A percentile compares a stretch with the other conserved stretches of the same genome.
These are phyloP conservation scores for Lithobates pipiens DNA, from an alignment of 2,797 vertebrate genomes.

Conservation along the genomic window DNA sequence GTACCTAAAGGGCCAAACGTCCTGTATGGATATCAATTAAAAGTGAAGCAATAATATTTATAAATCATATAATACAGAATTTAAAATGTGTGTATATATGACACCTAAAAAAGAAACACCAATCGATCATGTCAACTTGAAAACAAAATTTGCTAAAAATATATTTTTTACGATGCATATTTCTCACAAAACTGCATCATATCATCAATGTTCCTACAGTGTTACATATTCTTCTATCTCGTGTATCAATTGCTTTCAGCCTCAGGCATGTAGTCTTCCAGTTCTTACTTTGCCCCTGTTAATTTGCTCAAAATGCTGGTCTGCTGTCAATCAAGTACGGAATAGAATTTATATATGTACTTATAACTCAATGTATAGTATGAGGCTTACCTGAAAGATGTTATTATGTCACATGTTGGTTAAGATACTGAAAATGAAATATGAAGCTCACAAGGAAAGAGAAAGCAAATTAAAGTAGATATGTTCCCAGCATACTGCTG, in stretches of 20 bases:
- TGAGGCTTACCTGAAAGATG: conserved; percentile 17
- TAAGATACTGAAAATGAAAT: conserved; percentile 35
- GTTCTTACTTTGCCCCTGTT: conserved; percentile 24
- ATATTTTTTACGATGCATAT: neutral
- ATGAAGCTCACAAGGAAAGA: neutral
- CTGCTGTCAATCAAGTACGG: conserved; percentile 49
- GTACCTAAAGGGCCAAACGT: neutral
- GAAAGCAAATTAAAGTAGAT: conserved; percentile 24
- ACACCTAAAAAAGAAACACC: neutral
- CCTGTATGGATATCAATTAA: neutral
- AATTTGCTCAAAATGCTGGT: conserved; percentile 46
- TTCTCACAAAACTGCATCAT: neutral
- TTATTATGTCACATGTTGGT: conserved; percentile 19
- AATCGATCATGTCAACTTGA: neutral
- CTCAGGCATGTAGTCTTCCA: conserved; percentile 47
- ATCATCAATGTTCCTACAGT: conserved; percentile 7
- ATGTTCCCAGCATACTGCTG: neutral
- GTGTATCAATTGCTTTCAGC: conserved; percentile 45
- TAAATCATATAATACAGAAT: neutral
- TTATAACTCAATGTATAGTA: conserved; percentile 18
- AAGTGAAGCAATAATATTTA: neutral
- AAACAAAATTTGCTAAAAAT: neutral
- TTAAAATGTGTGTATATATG: neutral
- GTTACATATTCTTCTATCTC: conserved; percentile 27
- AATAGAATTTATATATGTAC: conserved; percentile 15